Percentiles rank a stretch among this genome's conserved stretches.
These are phyloP conservation scores for Zophobas morio DNA, from an alignment of 1,140 invertebrate genomes.

Conservation along the genomic window DNA sequence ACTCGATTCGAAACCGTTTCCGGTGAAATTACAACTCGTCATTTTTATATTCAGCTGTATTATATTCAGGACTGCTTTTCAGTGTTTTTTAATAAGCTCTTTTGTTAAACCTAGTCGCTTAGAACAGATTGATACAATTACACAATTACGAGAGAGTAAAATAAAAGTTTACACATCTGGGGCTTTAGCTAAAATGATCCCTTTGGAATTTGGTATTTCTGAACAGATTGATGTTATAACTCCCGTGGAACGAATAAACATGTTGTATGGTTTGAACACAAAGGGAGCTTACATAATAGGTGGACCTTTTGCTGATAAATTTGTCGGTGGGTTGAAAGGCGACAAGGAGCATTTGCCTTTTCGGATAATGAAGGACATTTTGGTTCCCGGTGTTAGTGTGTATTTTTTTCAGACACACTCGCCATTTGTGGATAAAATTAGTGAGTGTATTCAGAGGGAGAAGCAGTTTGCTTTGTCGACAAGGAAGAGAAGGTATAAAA, in stretches of 20 bases:
- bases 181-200: background rate
- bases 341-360: background rate
- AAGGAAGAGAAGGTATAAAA: background rate
- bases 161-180: background rate
- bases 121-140: conserved; percentile 6
- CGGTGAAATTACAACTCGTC: background rate
- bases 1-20: background rate
- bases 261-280: background rate
- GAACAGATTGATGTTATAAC: background rate
- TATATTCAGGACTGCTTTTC: conserved; percentile 5
- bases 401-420: conserved; percentile 14
- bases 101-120: background rate
- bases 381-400: conserved; percentile 7
- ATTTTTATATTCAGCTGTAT: background rate
- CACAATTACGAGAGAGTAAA: conserved; percentile 12
- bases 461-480: background rate
- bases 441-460: conserved; percentile 5
- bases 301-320: background rate
- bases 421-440: conserved; percentile 6
- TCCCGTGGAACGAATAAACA: background rate
- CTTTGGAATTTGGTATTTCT: background rate
- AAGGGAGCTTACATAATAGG: background rate
- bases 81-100: background rate
- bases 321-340: background rate
- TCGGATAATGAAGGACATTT: background rate